Evolutionary conservation across 2,888 invertebrate genomes (phyloP), one percentile per base, ranked within the genome.

Genomic region (Drosophila anomelani): DNA sequence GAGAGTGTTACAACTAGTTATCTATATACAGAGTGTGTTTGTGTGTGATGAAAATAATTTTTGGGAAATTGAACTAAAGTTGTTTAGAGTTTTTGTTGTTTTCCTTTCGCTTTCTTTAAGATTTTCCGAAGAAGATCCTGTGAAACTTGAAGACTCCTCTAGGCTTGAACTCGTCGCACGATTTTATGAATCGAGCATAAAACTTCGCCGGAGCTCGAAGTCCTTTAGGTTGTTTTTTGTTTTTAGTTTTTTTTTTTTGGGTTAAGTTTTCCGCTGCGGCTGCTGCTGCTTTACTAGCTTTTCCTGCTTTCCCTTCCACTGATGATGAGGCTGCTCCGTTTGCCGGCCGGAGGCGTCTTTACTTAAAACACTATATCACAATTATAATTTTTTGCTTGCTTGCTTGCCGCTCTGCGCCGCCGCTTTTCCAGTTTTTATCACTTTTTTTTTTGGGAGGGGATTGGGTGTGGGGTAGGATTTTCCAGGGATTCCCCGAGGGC

Each of bases 291-390:
- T 7, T 44, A 20, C 20, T 4, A 44, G 60, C 20, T 46, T 9
- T 46, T 46, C 23, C 23, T 46, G 60, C 20, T 9, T 7, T 46
- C 23, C 12, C 20, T 36, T 20, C 58, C 49, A 29, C 63, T 76
- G 63, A 61, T 78, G 62, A 56, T 64, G 47, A 61, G 67, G 44
- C 75, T 76, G 56, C 73, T 76, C 87, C 81, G 87, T 79, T 79
- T 64, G 71, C 79, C 88, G 78, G 82, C 81, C 85, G 85, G 86
- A 86, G 75, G 69, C 56, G 61, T 76, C 75, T 73, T 75, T 62
- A 79, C 81, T 79, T 87, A 89, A 90, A 90, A 83, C 82, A 82
- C 91, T 91, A 91, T 91, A 91, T 91, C 91, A 91, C 91, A 91
- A 90, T 88, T 47, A 43, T 66, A 51, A 26, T 67, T 63, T 64